Base-by-base conservation (phyloP, 1,140 invertebrate species). In the Meloidogyne chitwoodi region DNA sequence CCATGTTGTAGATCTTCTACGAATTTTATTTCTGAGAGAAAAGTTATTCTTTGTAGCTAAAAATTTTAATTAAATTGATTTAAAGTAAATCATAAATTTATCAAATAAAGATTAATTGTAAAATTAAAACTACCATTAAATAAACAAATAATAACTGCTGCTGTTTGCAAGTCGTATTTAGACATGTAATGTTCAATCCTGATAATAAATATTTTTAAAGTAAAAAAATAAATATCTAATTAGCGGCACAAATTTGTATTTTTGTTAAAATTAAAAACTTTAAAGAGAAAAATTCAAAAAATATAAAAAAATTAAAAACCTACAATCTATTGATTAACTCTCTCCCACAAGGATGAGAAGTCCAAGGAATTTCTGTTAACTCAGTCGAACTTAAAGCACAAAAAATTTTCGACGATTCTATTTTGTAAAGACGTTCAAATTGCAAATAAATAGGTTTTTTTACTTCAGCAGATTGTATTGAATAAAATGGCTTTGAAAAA, bases 61-160 rank as follows among this genome's bases (percentile, higher is more conserved):
- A 56, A 48, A n/a, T 11, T 56, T n/a, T 6, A n/a, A 8, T 3
- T n/a, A n/a, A n/a, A 8, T n/a, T 19, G n/a, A n/a, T n/a, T n/a
- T n/a, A n/a, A n/a, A n/a, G n/a, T n/a, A n/a, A n/a, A n/a, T n/a
- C n/a, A n/a, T n/a, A n/a, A n/a, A n/a, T n/a, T n/a, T n/a, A n/a
- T n/a, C n/a, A n/a, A n/a, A n/a, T n/a, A n/a, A n/a, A n/a, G 0
- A 5, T n/a, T n/a, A 56, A 56, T 8, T n/a, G 16, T 26, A 29
- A 26, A 31, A 27, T n/a, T 26, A 27, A 24, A 38, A 41, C n/a
- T 22, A 63, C 71, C 27, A 66, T 68, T 56, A 61, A 77, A 29
- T 27, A 77, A 62, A 41, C 76, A 77, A 26, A 56, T 77, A 31
- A 77, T 77, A 24, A 77, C 76, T n/a, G 76, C 76, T 22, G 75